Evolutionary conservation across 2,888 invertebrate genomes (phyloP).

Genomic region (Drosophila dives): DNA sequence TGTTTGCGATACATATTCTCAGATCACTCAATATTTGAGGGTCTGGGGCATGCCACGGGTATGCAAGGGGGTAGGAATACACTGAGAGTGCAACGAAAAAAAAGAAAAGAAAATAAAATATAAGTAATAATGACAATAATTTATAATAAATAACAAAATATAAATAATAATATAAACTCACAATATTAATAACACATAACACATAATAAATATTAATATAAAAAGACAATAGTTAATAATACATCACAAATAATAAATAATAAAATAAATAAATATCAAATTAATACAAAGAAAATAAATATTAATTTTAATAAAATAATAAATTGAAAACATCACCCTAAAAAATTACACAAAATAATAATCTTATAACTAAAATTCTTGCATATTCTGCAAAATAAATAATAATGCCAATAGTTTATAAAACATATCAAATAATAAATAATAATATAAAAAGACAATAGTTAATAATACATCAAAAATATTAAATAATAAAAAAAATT

Average conservation of each 20-base stretch:
- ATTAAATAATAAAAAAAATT: not conserved
- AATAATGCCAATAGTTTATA: not conserved
- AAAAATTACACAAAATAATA: too few species aligned
- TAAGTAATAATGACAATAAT: not conserved
- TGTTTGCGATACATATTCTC: slow-evolving; percentile 46
- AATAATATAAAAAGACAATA: not conserved
- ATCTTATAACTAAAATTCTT: not conserved
- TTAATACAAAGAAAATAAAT: too few species aligned
- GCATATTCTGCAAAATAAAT: not conserved
- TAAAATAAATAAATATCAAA: too few species aligned
- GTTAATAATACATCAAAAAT: not conserved
- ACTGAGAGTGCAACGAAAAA: not conserved
- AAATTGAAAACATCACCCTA: too few species aligned
- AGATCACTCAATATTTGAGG: slow-evolving; percentile 31
- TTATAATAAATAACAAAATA: not conserved
- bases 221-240: too few species aligned
- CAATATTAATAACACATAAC: not conserved
- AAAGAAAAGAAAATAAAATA: not conserved
- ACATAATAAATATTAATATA: not conserved
- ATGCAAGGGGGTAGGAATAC: not conserved
- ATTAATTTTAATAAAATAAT: too few species aligned
- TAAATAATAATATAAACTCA: not conserved
- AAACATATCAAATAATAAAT: not conserved
- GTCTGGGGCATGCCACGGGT: not conserved
- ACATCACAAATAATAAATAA: too few species aligned